phyloP scores from a whole-genome alignment of 2,797 vertebrate species.

The Phrynocephalus forsythii region DNA sequence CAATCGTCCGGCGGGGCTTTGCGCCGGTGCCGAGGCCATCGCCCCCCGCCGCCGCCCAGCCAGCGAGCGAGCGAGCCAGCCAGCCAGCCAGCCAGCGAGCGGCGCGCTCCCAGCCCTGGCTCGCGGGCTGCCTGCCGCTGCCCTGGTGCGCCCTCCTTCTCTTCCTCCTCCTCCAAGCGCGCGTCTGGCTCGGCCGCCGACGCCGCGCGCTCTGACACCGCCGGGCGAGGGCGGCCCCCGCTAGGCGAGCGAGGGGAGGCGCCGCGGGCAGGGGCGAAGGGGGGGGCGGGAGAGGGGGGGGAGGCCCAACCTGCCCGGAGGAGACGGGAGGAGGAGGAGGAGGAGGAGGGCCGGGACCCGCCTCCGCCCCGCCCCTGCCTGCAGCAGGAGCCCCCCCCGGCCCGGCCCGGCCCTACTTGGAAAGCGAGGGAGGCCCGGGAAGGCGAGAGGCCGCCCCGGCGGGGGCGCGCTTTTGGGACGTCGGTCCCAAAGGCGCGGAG shows the following conservation, averaged over 20 bases:
- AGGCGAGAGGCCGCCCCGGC: too few species aligned
- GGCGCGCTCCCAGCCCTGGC: too few species aligned
- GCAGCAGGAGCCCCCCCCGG: too few species aligned
- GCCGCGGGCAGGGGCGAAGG: neutral
- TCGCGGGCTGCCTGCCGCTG: neutral
- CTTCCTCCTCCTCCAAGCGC: neutral
- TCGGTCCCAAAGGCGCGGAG: too few species aligned
- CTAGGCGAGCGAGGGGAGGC: neutral
- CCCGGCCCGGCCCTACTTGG: too few species aligned
- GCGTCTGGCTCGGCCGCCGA: neutral
- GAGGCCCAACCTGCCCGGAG: slow-evolving; percentile 47
- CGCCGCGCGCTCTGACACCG: slow-evolving; percentile 17
- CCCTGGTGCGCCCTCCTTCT: neutral
- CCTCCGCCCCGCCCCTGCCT: too few species aligned
- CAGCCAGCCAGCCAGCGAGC: too few species aligned
- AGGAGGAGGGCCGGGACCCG: too few species aligned
- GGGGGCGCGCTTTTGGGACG: too few species aligned
- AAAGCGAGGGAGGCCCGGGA: too few species aligned
- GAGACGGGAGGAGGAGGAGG: neutral
- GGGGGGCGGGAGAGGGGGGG: slow-evolving; percentile 30
- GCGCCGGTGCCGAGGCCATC: slow-evolving; percentile 48
- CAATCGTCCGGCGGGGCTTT: slow-evolving; percentile 10
- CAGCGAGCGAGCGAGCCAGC: too few species aligned
- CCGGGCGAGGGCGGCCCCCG: slow-evolving; percentile 35
- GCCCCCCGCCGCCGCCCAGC: neutral